Evolutionary conservation across 2,888 invertebrate genomes (phyloP).

Genomic region (Lasioglossum calceatum): DNA sequence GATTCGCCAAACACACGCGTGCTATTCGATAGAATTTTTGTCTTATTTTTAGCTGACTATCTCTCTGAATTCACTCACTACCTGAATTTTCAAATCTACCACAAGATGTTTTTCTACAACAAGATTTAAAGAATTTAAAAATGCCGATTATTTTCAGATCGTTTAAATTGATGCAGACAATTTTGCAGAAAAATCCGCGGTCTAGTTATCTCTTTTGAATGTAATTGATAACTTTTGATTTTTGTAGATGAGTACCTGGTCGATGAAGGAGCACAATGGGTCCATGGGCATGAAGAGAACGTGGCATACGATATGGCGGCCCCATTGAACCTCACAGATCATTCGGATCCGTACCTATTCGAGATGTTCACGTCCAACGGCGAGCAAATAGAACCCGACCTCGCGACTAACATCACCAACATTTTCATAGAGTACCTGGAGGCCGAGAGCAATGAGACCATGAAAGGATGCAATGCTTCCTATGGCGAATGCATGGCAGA

Average conservation of each 20-base stretch:
- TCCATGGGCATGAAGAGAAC: conserved; percentile 75
- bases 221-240: background rate
- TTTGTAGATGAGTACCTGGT: conserved; percentile 67
- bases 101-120: background rate
- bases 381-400: conserved; percentile 14
- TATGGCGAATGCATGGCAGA: conserved; percentile 75
- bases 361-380: conserved; percentile 35
- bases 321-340: conserved; percentile 71
- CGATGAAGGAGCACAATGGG: conserved; percentile 78
- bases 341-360: conserved; percentile 14
- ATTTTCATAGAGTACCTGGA: background rate
- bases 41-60: no score
- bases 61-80: no score
- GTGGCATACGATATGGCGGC: conserved; percentile 72
- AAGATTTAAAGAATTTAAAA: no score
- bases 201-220: background rate
- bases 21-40: no score
- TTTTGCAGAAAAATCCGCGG: no score
- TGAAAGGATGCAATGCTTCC: conserved; percentile 55
- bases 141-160: no score
- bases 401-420: background rate
- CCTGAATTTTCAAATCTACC: background rate
- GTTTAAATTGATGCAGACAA: no score
- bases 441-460: rapidly evolving
- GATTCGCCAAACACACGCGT: no score